Conservation (phyloP, 2,888 invertebrate genomes). For the Plagiodera versicolora region DNA sequence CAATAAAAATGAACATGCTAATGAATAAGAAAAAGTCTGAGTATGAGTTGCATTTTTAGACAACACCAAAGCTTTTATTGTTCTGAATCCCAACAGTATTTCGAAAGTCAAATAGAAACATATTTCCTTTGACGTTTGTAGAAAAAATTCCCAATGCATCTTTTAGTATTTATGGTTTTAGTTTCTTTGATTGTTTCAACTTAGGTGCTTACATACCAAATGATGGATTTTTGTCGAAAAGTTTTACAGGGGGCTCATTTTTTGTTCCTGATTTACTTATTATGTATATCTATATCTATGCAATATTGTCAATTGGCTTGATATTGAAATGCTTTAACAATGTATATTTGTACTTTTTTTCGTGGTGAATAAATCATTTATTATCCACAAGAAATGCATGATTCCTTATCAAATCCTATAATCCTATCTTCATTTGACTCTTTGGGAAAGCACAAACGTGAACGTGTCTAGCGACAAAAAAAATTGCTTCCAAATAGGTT, state of each 20-base stretch:
- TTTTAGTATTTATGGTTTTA: too few species aligned
- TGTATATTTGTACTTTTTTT: constrained; percentile 27
- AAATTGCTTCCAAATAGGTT: too few species aligned
- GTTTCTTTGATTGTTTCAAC: not conserved
- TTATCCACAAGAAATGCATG: not conserved
- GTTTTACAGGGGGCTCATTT: not conserved
- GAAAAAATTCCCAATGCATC: too few species aligned
- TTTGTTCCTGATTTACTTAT: not conserved
- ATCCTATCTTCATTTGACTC: too few species aligned
- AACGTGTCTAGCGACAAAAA: too few species aligned
- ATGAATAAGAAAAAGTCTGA: not conserved
- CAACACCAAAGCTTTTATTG: not conserved
- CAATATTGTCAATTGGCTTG: not conserved
- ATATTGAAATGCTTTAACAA: constrained; percentile 26
- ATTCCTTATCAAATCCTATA: not conserved
- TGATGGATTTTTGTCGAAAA: not conserved
- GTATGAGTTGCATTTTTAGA: not conserved
- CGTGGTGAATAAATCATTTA: constrained; percentile 21
- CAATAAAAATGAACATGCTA: not conserved
- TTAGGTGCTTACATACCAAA: not conserved
- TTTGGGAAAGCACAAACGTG: too few species aligned
- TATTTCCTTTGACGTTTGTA: too few species aligned
- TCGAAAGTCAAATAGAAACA: not conserved
- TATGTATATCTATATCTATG: not conserved
- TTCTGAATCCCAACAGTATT: not conserved